phyloP scores from a whole-genome alignment of 1,140 invertebrate species.

The Diprion similis region DNA sequence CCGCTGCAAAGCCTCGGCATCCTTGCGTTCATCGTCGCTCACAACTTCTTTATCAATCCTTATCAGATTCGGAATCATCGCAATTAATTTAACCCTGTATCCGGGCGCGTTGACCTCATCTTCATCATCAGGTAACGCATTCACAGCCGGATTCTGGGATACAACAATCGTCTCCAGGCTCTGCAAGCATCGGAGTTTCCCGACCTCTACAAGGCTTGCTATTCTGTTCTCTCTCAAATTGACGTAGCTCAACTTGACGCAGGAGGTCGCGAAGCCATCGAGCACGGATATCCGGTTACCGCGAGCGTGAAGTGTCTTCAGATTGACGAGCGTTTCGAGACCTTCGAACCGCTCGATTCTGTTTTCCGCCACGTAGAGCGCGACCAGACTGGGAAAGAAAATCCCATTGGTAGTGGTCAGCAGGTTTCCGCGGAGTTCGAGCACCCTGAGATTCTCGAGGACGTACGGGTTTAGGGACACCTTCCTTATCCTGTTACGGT shows the following conservation, averaged over 20 bases:
- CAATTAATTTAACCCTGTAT: not conserved
- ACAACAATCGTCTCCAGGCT: not conserved
- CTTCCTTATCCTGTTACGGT: conserved; percentile 25
- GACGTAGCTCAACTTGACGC: not conserved
- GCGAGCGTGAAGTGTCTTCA: conserved; percentile 14
- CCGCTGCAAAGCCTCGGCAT: not conserved
- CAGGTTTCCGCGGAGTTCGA: conserved; percentile 33
- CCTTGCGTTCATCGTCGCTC: not conserved
- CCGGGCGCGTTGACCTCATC: not conserved
- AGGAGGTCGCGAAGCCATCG: not conserved
- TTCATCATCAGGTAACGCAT: not conserved
- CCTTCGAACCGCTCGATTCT: conserved; percentile 30
- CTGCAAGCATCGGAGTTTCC: not conserved
- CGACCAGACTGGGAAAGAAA: conserved; percentile 22
- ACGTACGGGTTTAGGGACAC: conserved; percentile 22
- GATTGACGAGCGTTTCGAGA: conserved; percentile 24
- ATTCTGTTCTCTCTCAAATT: not conserved
- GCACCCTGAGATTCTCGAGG: conserved; percentile 21
- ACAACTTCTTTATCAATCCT: not conserved
- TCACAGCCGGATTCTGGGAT: not conserved
- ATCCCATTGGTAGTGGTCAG: conserved; percentile 29
- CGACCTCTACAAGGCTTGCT: not conserved
- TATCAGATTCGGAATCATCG: not conserved
- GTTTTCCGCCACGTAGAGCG: conserved; percentile 32
- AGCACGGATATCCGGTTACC: not conserved